phyloP scores from a whole-genome alignment of 35 echinoderm and acorn worm genomes.

The Chiridota heheva region DNA sequence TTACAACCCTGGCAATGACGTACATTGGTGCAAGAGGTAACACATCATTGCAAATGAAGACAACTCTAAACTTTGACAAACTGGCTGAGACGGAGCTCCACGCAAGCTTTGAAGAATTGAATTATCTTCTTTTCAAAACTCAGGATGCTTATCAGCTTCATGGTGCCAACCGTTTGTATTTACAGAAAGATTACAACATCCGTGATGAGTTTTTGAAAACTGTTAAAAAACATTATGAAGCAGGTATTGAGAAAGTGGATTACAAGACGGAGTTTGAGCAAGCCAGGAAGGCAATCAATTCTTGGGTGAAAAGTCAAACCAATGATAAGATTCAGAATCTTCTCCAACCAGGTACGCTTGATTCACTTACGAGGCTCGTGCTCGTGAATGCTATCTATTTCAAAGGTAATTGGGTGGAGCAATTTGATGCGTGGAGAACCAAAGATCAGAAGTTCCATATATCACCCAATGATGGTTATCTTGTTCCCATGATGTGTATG shows the following conservation, averaged over 20 bases:
- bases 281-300: slow-evolving; percentile 47
- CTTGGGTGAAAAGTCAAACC: slow-evolving; percentile 74
- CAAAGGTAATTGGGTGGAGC: slow-evolving; percentile 51
- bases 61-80: slow-evolving; percentile 51
- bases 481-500: slow-evolving; percentile 64
- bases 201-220: slow-evolving; percentile 40
- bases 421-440: slow-evolving; percentile 43
- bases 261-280: slow-evolving; percentile 34
- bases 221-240: slow-evolving; percentile 30
- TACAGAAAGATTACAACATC: slow-evolving; percentile 35
- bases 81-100: slow-evolving; percentile 50
- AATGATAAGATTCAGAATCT: slow-evolving; percentile 59
- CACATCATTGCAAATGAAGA: slow-evolving; percentile 59
- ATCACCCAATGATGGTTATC: neutral
- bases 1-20: slow-evolving; percentile 76
- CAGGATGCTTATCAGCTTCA: slow-evolving; percentile 22
- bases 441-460: slow-evolving; percentile 30
- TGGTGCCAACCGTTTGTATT: slow-evolving; percentile 66
- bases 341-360: slow-evolving; percentile 29
- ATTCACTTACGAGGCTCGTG: slow-evolving; percentile 57
- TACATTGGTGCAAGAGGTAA: slow-evolving; percentile 53
- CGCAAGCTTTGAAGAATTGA: slow-evolving; percentile 44
- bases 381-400: slow-evolving; percentile 91
- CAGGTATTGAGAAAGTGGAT: slow-evolving; percentile 48
- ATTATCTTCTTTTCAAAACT: slow-evolving; percentile 31